Evolutionary conservation across 1,140 invertebrate species (phyloP).

Genomic region (Berghia stephanieae): DNA sequence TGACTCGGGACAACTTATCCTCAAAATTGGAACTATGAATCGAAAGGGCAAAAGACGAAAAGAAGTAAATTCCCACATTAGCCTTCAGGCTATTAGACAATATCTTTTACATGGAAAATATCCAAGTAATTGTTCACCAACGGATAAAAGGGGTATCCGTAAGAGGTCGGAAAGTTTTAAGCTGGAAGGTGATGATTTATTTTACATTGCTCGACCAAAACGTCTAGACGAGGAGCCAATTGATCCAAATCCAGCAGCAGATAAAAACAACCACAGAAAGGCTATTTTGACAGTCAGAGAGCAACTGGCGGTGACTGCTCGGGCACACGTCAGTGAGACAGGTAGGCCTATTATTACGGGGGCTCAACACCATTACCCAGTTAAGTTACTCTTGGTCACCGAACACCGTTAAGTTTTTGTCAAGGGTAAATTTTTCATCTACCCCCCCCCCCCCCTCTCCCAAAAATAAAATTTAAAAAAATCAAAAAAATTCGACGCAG

Average conservation of each 20-base stretch:
- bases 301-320: neutral
- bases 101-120: slow-evolving; percentile 22
- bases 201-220: slow-evolving; percentile 23
- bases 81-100: slow-evolving; percentile 18
- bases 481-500: too few species aligned
- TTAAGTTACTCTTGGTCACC: too few species aligned
- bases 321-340: slow-evolving; percentile 17
- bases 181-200: slow-evolving; percentile 27
- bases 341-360: slow-evolving; percentile 25
- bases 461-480: too few species aligned
- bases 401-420: too few species aligned
- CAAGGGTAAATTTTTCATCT: too few species aligned
- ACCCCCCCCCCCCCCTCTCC: too few species aligned
- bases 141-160: slow-evolving; percentile 25
- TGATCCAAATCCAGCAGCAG: slow-evolving; percentile 20
- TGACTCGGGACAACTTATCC: too few species aligned
- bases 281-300: slow-evolving; percentile 22
- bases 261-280: slow-evolving; percentile 11
- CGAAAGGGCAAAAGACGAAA: slow-evolving; percentile 7
- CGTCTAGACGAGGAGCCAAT: slow-evolving; percentile 21
- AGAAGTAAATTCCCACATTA: slow-evolving; percentile 23
- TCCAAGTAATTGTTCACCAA: slow-evolving; percentile 26
- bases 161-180: slow-evolving; percentile 29
- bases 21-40: slow-evolving; percentile 12
- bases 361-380: too few species aligned